Conservation (phyloP, 2,113 vertebrate genomes). For the Hylia prasina region DNA sequence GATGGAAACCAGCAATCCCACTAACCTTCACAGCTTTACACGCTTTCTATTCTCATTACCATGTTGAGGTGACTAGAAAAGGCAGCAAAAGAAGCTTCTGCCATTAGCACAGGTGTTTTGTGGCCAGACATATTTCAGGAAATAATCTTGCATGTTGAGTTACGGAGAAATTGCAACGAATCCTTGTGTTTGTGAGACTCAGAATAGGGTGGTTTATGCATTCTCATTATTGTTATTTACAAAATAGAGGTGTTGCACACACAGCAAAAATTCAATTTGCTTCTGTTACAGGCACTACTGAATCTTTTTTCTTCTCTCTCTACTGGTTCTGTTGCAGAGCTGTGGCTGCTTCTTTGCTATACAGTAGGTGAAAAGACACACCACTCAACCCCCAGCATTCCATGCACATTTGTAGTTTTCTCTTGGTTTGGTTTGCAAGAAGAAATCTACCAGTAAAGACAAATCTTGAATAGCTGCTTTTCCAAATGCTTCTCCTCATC, state of each 20-base stretch:
- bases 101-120: neutral
- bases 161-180: neutral
- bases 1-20: neutral
- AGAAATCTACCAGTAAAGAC: neutral
- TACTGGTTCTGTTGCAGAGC: fast-evolving
- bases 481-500: neutral
- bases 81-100: neutral
- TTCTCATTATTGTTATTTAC: neutral
- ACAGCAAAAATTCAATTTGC: neutral
- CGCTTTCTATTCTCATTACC: neutral
- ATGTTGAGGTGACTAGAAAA: neutral
- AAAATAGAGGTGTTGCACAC: neutral
- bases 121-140: neutral
- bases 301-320: neutral
- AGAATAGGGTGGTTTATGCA: neutral
- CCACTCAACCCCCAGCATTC: neutral
- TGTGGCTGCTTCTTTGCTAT: neutral
- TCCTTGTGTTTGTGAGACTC: neutral
- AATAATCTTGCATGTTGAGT: neutral
- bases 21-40: neutral
- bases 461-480: neutral
- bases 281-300: neutral
- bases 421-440: neutral
- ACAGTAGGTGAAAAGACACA: neutral
- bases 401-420: neutral